Percentiles rank a stretch among this genome's conserved stretches.
phyloP scores from a whole-genome alignment of 2,888 invertebrate genomes.

The Drosophila anceps region DNA sequence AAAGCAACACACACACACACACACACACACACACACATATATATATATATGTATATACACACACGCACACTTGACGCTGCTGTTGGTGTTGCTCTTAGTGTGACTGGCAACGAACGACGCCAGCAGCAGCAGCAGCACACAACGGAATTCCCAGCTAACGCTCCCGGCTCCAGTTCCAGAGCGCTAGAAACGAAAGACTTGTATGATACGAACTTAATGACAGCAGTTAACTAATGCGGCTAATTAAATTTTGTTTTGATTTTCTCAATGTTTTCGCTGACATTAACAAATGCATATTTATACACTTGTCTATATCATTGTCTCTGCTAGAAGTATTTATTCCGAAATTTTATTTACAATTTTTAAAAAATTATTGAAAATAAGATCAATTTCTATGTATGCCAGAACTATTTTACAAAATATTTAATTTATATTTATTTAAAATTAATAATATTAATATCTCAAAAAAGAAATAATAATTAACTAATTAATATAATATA shows the following conservation, averaged over 20 bases:
- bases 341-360: too few relatives aligned
- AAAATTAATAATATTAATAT: too few relatives aligned
- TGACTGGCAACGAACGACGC: constrained; percentile 55
- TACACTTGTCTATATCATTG: background rate
- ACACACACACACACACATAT: constrained; percentile 41
- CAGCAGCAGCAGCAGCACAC: constrained; percentile 27
- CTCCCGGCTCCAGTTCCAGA: constrained; percentile 35
- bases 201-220: constrained; percentile 44
- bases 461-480: too few relatives aligned
- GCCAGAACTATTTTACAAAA: too few relatives aligned
- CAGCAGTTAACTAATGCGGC: constrained; percentile 24
- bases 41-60: too few relatives aligned
- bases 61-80: constrained; percentile 21
- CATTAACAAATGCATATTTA: background rate
- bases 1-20: constrained; percentile 58
- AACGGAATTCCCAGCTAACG: constrained; percentile 51
- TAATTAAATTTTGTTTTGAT: constrained; percentile 12
- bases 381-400: too few relatives aligned
- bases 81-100: constrained; percentile 43
- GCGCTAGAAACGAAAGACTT: constrained; percentile 54
- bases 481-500: too few relatives aligned
- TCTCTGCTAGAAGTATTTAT: too few relatives aligned
- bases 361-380: too few relatives aligned
- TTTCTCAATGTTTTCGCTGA: background rate
- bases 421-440: too few relatives aligned